These are phyloP conservation scores for Ophioninae sp. DNA, from an alignment of 2,888 invertebrate species.

Conservation along the genomic window DNA sequence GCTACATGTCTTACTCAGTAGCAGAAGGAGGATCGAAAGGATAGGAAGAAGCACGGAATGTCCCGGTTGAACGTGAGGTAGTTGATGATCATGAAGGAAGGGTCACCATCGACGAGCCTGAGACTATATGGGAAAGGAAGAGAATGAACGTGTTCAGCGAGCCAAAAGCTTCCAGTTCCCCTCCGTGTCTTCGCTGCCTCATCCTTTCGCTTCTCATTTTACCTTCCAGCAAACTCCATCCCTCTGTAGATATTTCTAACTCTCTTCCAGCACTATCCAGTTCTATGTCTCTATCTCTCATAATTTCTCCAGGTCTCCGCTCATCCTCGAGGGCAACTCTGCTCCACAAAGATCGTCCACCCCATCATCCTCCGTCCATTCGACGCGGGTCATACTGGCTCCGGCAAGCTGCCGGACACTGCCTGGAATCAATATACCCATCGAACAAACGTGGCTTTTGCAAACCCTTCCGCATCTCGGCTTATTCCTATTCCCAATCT, in stretches of 20 bases:
- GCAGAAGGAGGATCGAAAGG: slow-evolving; percentile 55
- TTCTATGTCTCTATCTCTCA: slow-evolving; percentile 37
- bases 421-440: slow-evolving; percentile 74
- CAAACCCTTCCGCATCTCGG: slow-evolving; percentile 60
- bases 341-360: background rate
- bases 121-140: slow-evolving; percentile 65
- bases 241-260: slow-evolving; percentile 1
- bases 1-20: slow-evolving; percentile 31
- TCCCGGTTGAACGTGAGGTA: slow-evolving; percentile 68
- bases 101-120: slow-evolving; percentile 64
- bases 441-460: slow-evolving; percentile 65
- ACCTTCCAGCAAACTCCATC: slow-evolving; percentile 8
- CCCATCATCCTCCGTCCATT: background rate
- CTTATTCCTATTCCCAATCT: background rate
- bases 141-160: slow-evolving; percentile 77
- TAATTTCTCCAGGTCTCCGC: slow-evolving; percentile 44
- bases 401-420: slow-evolving; percentile 64
- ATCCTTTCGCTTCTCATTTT: slow-evolving; percentile 14
- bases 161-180: slow-evolving; percentile 69
- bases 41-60: slow-evolving; percentile 50
- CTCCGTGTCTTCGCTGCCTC: slow-evolving; percentile 27
- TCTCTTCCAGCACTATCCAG: background rate
- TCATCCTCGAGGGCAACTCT: slow-evolving; percentile 26
- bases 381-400: slow-evolving; percentile 21
- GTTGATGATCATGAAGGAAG: slow-evolving; percentile 74